A percentile compares a stretch with the other conserved stretches of the same genome.
phyloP scores from a whole-genome alignment of 2,888 invertebrate genomes.

The Trichacis sp. region DNA sequence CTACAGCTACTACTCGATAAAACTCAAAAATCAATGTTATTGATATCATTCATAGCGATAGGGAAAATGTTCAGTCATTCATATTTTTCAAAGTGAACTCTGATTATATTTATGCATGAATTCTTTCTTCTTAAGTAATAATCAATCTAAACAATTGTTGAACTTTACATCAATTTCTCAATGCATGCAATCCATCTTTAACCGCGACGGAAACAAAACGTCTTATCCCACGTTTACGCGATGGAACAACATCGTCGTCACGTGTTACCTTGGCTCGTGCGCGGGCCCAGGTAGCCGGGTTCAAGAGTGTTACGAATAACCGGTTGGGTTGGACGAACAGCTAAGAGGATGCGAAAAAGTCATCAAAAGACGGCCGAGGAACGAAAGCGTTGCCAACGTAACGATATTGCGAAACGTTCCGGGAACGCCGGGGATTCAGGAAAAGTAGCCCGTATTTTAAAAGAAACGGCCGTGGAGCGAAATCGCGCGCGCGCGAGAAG shows the following conservation, averaged over 20 bases:
- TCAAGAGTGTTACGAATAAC: conserved; percentile 42
- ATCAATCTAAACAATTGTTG: too few species aligned
- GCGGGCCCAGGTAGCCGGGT: conserved; percentile 33
- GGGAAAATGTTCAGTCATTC: too few species aligned
- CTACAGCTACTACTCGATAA: too few species aligned
- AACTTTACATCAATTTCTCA: too few species aligned
- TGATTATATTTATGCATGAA: too few species aligned
- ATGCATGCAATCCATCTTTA: too few species aligned
- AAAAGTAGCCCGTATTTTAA: neutral
- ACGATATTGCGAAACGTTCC: conserved; percentile 5
- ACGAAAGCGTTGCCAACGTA: conserved; percentile 41
- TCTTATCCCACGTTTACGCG: too few species aligned
- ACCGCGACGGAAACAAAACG: too few species aligned
- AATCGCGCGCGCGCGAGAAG: neutral
- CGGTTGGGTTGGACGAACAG: conserved; percentile 36
- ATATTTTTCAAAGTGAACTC: too few species aligned
- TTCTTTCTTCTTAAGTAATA: too few species aligned
- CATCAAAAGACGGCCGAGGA: conserved; percentile 28
- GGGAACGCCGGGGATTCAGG: neutral
- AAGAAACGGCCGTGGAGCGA: neutral
- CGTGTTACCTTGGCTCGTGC: conserved; percentile 40
- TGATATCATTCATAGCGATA: too few species aligned
- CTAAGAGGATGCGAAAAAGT: conserved; percentile 35
- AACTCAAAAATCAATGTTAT: too few species aligned
- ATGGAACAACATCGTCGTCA: conserved; percentile 10